Percentiles rank a stretch among this genome's conserved stretches.
Evolutionary conservation across 1,140 invertebrate species (phyloP).

Genomic region (Aphidius ervi): DNA sequence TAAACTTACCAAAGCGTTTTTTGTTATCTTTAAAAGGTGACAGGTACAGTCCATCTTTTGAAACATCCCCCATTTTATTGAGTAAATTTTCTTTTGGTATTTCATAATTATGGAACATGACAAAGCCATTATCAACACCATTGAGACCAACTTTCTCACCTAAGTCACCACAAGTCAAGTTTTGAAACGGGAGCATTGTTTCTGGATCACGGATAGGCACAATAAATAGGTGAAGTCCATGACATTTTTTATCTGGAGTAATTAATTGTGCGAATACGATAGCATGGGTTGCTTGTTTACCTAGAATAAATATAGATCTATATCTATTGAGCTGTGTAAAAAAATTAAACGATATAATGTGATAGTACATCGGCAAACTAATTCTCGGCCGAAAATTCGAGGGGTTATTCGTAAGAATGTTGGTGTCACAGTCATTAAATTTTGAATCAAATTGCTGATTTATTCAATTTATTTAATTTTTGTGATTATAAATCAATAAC

Average conservation of each 20-base stretch:
- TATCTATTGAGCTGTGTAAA: no score
- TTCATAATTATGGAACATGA: conserved; percentile 81
- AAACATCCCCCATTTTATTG: conserved; percentile 85
- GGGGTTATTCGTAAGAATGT: no score
- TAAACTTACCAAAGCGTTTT: conserved; percentile 62
- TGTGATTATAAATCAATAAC: no score
- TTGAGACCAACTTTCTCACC: conserved; percentile 85
- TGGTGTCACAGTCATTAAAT: no score
- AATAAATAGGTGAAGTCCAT: conserved; percentile 83
- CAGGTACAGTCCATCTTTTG: conserved; percentile 76
- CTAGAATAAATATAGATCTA: conserved; percentile 36
- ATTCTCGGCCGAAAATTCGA: no score
- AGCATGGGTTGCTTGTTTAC: conserved; percentile 82
- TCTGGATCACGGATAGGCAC: conserved; percentile 75
- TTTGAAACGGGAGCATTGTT: conserved; percentile 70
- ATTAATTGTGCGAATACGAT: conserved; percentile 83
- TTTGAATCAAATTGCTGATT: no score
- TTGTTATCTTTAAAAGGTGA: conserved; percentile 71
- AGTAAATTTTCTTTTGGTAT: conserved; percentile 79
- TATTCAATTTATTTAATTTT: no score
- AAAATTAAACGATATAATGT: no score
- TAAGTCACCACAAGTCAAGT: conserved; percentile 74
- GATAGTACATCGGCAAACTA: no score
- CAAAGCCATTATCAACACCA: conserved; percentile 88
- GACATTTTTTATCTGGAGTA: conserved; percentile 68